Conservation (phyloP, 1,140 invertebrate genomes). For the Odontomachus brunneus region DNA sequence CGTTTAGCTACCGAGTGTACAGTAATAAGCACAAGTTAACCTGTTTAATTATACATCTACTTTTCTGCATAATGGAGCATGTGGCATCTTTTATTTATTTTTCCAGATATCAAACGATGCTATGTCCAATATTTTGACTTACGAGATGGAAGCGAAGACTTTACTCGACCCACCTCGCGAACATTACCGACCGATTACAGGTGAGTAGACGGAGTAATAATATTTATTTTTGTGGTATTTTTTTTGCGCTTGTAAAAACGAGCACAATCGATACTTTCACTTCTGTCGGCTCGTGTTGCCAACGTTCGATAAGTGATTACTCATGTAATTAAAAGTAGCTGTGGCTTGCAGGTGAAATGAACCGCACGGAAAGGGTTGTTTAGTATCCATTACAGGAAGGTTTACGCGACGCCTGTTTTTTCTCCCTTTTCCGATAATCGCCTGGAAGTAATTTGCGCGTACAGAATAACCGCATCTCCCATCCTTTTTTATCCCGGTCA, state of each 20-base stretch:
- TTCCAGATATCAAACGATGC: constrained; percentile 38
- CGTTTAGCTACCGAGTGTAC: too few relatives aligned
- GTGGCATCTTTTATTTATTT: not conserved
- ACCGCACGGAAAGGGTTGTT: not conserved
- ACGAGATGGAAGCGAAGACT: constrained; percentile 17
- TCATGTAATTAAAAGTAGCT: constrained; percentile 11
- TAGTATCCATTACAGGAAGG: not conserved
- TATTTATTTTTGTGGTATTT: not conserved
- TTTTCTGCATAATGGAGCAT: not conserved
- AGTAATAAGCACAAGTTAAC: too few relatives aligned
- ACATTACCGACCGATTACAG: constrained; percentile 43
- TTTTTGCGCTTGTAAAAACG: not conserved
- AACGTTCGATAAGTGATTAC: not conserved
- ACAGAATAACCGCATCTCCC: not conserved
- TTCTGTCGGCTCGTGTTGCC: not conserved
- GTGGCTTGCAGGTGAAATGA: not conserved
- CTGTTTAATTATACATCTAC: too few relatives aligned
- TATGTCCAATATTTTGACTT: constrained; percentile 34
- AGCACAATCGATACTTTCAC: not conserved
- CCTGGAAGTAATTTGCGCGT: not conserved
- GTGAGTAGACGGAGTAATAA: not conserved
- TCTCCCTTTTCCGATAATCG: not conserved
- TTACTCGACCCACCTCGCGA: constrained; percentile 16
- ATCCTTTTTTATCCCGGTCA: not conserved
- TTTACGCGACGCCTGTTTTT: not conserved